Conservation (phyloP, 92 coral and sea anemone genomes). For the Galaxea fascicularis region DNA sequence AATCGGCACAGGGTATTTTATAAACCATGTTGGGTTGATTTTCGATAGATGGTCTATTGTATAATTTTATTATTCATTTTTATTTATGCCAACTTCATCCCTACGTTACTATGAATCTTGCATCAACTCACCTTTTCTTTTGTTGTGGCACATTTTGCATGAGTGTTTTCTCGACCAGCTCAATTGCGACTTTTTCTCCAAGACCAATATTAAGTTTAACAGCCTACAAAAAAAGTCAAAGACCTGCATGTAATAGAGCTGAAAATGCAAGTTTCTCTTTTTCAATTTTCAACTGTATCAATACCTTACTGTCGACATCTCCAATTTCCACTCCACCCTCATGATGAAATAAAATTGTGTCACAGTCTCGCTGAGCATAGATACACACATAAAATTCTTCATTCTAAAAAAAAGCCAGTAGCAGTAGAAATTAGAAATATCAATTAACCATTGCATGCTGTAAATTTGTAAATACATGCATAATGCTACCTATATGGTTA, state of each 20-base stretch:
- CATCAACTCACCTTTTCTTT: conserved; percentile 79
- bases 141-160: conserved; percentile 84
- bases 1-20: no score
- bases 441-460: no score
- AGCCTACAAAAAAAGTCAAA: conserved; percentile 66
- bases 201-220: conserved; percentile 82
- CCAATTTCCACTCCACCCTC: conserved; percentile 99
- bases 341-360: conserved; percentile 92
- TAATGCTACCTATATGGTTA: no score
- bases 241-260: no score
- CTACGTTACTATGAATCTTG: no score
- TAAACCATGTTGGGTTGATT: no score
- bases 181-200: conserved; percentile 69
- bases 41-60: no score
- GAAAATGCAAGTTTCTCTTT: neutral
- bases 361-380: conserved; percentile 94
- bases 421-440: no score
- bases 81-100: no score
- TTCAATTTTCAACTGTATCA: neutral
- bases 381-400: conserved; percentile 95
- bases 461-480: no score
- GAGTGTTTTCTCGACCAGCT: conserved; percentile 75
- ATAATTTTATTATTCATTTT: no score
- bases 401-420: conserved; percentile 48
- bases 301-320: conserved; percentile 94